These are phyloP conservation scores for Nemotelus nigrinus DNA, from an alignment of 2,888 invertebrate species.

Conservation along the genomic window DNA sequence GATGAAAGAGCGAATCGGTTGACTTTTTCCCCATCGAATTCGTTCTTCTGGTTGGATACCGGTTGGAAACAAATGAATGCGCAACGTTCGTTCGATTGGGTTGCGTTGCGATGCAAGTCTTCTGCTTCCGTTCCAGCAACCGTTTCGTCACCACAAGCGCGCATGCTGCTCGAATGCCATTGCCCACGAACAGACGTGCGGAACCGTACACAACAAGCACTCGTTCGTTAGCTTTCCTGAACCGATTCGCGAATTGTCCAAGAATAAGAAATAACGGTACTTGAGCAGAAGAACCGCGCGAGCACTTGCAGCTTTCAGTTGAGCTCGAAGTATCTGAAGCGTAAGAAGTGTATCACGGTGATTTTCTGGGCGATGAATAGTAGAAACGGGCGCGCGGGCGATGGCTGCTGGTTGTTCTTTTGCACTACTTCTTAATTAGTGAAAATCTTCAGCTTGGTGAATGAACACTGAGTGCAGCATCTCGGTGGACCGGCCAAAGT, in stretches of 20 bases:
- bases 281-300: neutral
- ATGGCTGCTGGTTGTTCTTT: neutral
- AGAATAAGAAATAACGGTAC: constrained; percentile 14
- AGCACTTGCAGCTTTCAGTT: constrained; percentile 24
- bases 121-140: neutral
- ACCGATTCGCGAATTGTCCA: constrained; percentile 7
- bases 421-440: too few relatives aligned
- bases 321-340: constrained; percentile 13
- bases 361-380: neutral
- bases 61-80: constrained; percentile 23
- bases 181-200: too few relatives aligned
- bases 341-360: constrained; percentile 11
- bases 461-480: too few relatives aligned
- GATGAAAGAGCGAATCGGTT: constrained; percentile 20
- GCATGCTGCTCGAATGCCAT: neutral
- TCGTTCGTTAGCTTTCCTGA: neutral
- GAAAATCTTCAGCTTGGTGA: too few relatives aligned
- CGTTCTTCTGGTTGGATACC: constrained; percentile 1
- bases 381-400: constrained; percentile 2
- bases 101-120: neutral
- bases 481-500: too few relatives aligned
- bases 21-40: neutral
- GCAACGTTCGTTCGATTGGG: neutral
- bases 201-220: neutral
- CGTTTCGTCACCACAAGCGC: neutral